phyloP scores from a whole-genome alignment of 2,888 invertebrate genomes.

The Synanthedon myopaeformis region DNA sequence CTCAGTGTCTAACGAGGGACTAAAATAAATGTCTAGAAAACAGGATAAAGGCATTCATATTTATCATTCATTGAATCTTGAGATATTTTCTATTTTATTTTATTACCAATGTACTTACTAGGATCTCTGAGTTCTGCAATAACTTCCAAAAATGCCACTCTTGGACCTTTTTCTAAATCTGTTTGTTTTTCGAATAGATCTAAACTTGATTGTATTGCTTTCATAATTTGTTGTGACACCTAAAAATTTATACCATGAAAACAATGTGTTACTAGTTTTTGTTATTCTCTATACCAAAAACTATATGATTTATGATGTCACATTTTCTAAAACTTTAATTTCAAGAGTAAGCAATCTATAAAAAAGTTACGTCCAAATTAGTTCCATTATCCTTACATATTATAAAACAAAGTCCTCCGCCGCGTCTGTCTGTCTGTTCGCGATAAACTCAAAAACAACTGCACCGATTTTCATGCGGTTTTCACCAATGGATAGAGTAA shows the following conservation, averaged over 20 bases:
- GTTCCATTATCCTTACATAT: too few species aligned
- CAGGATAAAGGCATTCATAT: background rate
- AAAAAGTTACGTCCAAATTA: background rate
- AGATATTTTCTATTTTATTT: background rate
- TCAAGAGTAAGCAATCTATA: too few species aligned
- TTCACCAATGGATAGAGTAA: too few species aligned
- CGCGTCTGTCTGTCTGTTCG: too few species aligned
- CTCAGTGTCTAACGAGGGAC: conserved; percentile 78
- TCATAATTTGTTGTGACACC: conserved; percentile 56
- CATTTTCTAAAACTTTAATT: too few species aligned
- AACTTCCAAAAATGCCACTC: conserved; percentile 81
- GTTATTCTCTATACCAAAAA: too few species aligned
- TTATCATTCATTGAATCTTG: background rate
- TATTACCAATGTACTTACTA: conserved; percentile 29
- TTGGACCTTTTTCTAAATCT: conserved; percentile 63
- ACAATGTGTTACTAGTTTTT: too few species aligned
- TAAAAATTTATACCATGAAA: conserved; percentile 12
- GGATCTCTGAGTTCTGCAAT: conserved; percentile 79
- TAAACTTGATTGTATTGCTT: conserved; percentile 62
- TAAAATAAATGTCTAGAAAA: conserved; percentile 72
- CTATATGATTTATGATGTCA: background rate
- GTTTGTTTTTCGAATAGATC: conserved; percentile 73
- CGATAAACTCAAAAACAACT: too few species aligned
- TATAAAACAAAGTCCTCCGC: too few species aligned
- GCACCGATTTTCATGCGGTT: too few species aligned